These are phyloP conservation scores for Machimus rusticus DNA, from an alignment of 2,888 invertebrate species.

Conservation along the genomic window DNA sequence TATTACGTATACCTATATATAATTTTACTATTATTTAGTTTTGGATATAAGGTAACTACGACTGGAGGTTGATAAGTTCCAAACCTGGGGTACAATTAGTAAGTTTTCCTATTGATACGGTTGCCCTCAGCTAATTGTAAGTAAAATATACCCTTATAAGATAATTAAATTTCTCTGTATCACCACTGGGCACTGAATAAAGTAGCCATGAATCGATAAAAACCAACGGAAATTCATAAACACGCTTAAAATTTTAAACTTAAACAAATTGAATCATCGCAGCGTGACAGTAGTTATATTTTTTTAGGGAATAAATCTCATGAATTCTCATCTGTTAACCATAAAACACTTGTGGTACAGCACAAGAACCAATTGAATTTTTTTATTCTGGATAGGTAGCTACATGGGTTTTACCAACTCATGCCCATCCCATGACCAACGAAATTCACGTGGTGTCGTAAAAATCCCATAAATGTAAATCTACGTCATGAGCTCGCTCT, in stretches of 20 bases:
- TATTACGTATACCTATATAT: too few relatives aligned
- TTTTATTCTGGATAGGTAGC: neutral
- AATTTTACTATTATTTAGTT: too few relatives aligned
- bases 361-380: neutral
- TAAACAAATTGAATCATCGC: neutral
- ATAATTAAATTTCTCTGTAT: too few relatives aligned
- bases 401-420: neutral
- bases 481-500: neutral
- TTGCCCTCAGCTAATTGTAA: too few relatives aligned
- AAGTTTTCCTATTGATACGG: too few relatives aligned
- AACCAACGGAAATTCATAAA: too few relatives aligned
- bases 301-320: neutral
- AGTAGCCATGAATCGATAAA: too few relatives aligned
- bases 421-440: neutral
- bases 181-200: too few relatives aligned
- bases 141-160: too few relatives aligned
- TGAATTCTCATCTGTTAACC: neutral
- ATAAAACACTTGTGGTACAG: neutral
- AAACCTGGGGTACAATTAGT: too few relatives aligned
- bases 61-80: too few relatives aligned
- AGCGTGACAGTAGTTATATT: neutral
- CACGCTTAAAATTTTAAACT: neutral
- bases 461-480: neutral
- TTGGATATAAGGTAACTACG: too few relatives aligned
- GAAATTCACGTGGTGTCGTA: constrained; percentile 4